Percentiles rank a stretch among this genome's conserved stretches.
Conservation (phyloP, 2,888 invertebrate genomes). For the Frankliniella intonsa region DNA sequence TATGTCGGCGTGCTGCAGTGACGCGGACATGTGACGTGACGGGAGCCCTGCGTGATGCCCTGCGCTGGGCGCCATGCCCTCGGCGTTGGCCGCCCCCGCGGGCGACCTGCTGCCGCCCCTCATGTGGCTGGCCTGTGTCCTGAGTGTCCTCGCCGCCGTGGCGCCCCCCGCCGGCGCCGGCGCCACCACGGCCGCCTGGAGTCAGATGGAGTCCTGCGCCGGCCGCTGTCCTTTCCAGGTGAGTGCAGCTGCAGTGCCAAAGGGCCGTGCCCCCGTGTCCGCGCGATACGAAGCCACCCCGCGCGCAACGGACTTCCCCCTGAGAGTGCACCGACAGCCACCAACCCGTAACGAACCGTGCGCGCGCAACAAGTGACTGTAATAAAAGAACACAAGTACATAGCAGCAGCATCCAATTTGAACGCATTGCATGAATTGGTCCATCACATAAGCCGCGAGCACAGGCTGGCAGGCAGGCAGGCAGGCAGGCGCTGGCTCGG, state of each 20-base stretch:
- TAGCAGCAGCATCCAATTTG: background rate
- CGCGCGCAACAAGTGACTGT: background rate
- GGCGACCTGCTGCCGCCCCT: background rate
- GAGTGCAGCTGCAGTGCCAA: background rate
- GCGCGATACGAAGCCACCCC: no score
- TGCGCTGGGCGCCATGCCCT: background rate
- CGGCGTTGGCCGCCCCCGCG: background rate
- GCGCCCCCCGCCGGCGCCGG: background rate
- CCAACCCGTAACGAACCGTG: background rate
- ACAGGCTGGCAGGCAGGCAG: background rate
- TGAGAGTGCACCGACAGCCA: no score
- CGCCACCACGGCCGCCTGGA: background rate
- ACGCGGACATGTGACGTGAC: background rate
- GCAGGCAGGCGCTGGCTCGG: background rate
- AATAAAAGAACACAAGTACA: background rate
- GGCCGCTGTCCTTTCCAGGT: slow-evolving; percentile 21
- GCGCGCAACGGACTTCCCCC: no score
- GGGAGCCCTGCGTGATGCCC: background rate
- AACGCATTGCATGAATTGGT: background rate
- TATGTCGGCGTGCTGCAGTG: no score
- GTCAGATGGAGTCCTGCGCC: slow-evolving; percentile 13
- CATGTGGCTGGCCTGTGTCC: background rate
- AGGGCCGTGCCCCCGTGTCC: no score
- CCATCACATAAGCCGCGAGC: background rate
- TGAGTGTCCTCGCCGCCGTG: background rate